Conservation (phyloP, 2,797 vertebrate genomes). For the Syngnathus rostellatus region DNA sequence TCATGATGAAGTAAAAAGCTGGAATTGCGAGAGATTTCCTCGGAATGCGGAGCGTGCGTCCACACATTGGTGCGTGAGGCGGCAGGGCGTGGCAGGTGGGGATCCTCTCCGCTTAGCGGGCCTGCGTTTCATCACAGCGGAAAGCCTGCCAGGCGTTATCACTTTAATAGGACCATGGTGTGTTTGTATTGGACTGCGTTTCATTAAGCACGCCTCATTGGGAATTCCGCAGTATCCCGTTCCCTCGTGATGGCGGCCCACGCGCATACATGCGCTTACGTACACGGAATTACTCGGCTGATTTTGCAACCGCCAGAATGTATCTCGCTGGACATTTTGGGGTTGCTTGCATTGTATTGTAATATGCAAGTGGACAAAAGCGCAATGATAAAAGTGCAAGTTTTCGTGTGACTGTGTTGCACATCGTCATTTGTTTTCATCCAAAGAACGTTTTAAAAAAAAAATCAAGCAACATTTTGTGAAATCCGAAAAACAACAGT, state of each 20-base stretch:
- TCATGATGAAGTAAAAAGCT: not conserved
- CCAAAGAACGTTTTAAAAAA: too few species aligned
- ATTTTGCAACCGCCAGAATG: not conserved
- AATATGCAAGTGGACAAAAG: constrained; percentile 1
- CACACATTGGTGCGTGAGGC: constrained; percentile 1
- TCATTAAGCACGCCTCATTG: constrained; percentile 3
- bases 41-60: not conserved
- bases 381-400: not conserved
- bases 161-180: constrained; percentile 6
- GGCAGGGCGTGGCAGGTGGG: constrained; percentile 4
- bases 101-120: constrained; percentile 5
- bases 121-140: constrained; percentile 6
- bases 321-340: not conserved
- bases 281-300: not conserved
- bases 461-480: too few species aligned
- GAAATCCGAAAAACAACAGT: too few species aligned
- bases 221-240: not conserved
- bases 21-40: not conserved
- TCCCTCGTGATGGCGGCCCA: not conserved
- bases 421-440: not conserved
- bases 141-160: constrained; percentile 7
- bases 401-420: not conserved
- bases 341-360: not conserved
- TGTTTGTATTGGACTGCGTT: constrained; percentile 4
- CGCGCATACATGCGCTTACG: not conserved